Conservation (phyloP, 2,797 vertebrate species). For the Cygnus olor region DNA sequence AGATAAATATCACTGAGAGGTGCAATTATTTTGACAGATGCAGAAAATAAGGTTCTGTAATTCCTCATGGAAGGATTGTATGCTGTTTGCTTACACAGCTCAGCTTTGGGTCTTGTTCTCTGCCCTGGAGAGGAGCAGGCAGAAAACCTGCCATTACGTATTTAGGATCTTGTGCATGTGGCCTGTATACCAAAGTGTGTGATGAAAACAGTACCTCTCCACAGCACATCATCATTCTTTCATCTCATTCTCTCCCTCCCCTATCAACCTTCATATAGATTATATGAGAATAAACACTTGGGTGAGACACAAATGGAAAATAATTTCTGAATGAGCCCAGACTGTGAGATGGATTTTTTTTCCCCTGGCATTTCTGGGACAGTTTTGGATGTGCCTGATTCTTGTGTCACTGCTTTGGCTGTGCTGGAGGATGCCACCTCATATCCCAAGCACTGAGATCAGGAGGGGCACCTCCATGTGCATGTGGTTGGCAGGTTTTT, state of each 20-base stretch:
- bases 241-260: not conserved
- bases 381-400: not conserved
- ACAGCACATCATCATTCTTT: not conserved
- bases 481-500: not conserved
- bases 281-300: not conserved
- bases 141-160: not conserved
- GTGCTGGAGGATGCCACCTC: not conserved
- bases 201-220: too few species aligned
- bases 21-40: slow-evolving; percentile 27
- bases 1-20: slow-evolving; percentile 30
- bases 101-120: not conserved
- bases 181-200: not conserved
- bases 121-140: too few species aligned
- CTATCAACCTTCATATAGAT: not conserved
- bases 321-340: not conserved
- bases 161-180: too few species aligned
- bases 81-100: not conserved
- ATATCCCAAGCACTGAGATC: not conserved
- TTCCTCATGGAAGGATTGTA: not conserved
- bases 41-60: not conserved
- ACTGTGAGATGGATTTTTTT: not conserved
- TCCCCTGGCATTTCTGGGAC: too few species aligned
- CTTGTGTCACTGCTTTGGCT: not conserved
- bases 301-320: not conserved
- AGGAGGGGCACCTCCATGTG: not conserved